A percentile compares a stretch with the other conserved stretches of the same genome.
Evolutionary conservation across 2,888 invertebrate genomes (phyloP).

Genomic region (Calameuta pallipes): DNA sequence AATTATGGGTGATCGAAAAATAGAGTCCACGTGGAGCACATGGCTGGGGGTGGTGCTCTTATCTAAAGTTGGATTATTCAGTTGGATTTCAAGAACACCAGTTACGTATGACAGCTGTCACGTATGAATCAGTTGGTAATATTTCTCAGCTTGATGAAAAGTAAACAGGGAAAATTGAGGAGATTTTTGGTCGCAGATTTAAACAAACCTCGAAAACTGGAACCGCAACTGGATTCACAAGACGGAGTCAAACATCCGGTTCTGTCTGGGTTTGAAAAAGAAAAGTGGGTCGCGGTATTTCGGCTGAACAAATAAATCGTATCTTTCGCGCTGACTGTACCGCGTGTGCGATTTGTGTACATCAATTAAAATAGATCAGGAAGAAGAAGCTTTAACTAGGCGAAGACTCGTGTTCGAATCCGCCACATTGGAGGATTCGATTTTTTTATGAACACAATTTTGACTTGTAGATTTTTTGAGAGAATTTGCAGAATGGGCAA

Average conservation of each 20-base stretch:
- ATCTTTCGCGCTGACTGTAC: slow-evolving; percentile 7
- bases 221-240: neutral
- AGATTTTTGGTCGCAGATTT: neutral
- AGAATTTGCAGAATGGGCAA: neutral
- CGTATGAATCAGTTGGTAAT: neutral
- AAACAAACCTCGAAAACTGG: neutral
- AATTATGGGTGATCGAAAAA: no score
- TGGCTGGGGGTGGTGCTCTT: neutral
- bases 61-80: neutral
- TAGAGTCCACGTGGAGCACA: neutral
- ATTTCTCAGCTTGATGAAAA: neutral
- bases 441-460: neutral
- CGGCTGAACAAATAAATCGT: slow-evolving; percentile 18
- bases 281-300: slow-evolving; percentile 21
- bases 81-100: neutral
- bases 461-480: neutral
- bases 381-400: neutral
- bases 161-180: neutral
- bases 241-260: neutral
- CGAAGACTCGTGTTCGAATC: neutral
- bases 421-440: neutral
- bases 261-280: slow-evolving; percentile 6
- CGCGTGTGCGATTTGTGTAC: neutral
- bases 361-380: slow-evolving; percentile 21
- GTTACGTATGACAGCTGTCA: neutral